These are phyloP conservation scores for Cyclophora albipunctata DNA, from an alignment of 2,888 invertebrate species.

Conservation along the genomic window DNA sequence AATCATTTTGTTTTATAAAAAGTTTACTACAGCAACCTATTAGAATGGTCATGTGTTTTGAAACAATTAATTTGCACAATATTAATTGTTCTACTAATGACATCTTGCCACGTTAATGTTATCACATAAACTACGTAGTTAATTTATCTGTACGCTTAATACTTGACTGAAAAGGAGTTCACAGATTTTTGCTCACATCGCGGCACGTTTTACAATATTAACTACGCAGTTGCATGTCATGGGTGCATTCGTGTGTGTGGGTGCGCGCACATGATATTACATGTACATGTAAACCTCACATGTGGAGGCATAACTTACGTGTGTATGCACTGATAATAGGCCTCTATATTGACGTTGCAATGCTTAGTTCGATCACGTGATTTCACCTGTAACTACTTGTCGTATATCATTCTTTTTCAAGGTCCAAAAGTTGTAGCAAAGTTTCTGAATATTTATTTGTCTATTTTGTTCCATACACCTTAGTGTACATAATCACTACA, in stretches of 20 bases:
- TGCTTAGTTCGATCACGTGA: slow-evolving; percentile 14
- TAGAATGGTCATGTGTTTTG: too few relatives aligned
- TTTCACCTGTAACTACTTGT: slow-evolving; percentile 11
- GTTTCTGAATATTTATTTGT: not conserved
- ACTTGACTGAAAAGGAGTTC: slow-evolving; percentile 10
- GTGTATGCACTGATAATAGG: slow-evolving; percentile 32
- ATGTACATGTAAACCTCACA: slow-evolving; percentile 32
- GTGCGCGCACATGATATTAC: slow-evolving; percentile 29
- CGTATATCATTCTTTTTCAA: slow-evolving; percentile 11
- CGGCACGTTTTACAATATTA: slow-evolving; percentile 39
- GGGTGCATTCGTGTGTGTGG: slow-evolving; percentile 22
- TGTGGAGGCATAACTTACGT: slow-evolving; percentile 19
- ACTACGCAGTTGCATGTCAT: slow-evolving; percentile 58
- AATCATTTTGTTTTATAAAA: too few relatives aligned
- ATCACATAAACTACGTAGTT: too few relatives aligned
- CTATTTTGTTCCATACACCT: too few relatives aligned
- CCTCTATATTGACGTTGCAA: slow-evolving; percentile 20
- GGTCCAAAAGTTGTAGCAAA: slow-evolving; percentile 9
- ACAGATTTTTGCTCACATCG: slow-evolving; percentile 26
- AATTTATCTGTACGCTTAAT: slow-evolving; percentile 14
- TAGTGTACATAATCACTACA: too few relatives aligned
- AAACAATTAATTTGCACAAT: not conserved
- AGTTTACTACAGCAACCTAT: too few relatives aligned
- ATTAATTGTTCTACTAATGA: not conserved
- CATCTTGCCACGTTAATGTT: too few relatives aligned